A percentile compares a stretch with the other conserved stretches of the same genome.
These are phyloP conservation scores for Porites australiensis DNA, from an alignment of 64 coral and sea anemone genomes.

Conservation along the genomic window DNA sequence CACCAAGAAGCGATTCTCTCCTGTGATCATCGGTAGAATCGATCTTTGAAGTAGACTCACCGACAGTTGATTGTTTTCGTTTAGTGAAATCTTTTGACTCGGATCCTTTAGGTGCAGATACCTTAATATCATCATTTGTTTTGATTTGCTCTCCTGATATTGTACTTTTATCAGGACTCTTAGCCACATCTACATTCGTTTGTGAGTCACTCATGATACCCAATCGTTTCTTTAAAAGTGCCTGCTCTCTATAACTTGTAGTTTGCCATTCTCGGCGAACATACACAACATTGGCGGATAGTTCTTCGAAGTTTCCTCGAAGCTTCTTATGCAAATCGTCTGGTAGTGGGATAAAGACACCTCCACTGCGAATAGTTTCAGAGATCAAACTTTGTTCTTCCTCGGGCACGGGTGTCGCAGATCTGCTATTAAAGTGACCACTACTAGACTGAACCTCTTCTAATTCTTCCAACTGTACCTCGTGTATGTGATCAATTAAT, in stretches of 20 bases:
- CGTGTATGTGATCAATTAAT: slow-evolving; percentile 87
- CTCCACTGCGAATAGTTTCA: slow-evolving; percentile 70
- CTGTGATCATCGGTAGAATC: not conserved
- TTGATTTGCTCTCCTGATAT: slow-evolving; percentile 20
- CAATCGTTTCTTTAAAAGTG: slow-evolving; percentile 73
- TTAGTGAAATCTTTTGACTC: slow-evolving; percentile 52
- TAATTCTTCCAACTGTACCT: slow-evolving; percentile 73
- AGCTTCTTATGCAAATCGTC: slow-evolving; percentile 85
- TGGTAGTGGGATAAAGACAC: slow-evolving; percentile 83
- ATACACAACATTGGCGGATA: slow-evolving; percentile 77
- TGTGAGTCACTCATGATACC: slow-evolving; percentile 60
- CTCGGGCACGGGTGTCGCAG: not conserved
- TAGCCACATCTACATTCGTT: slow-evolving; percentile 1
- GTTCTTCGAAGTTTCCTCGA: slow-evolving; percentile 83
- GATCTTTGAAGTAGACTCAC: slow-evolving; percentile 2
- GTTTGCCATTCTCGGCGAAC: slow-evolving; percentile 97
- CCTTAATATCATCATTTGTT: slow-evolving; percentile 22
- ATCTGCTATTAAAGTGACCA: slow-evolving; percentile 41
- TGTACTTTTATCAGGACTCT: slow-evolving; percentile 42
- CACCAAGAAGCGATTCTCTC: not conserved
- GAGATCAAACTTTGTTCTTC: slow-evolving; percentile 72
- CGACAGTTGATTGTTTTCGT: slow-evolving; percentile 11
- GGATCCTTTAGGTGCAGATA: not conserved
- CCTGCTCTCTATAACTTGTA: slow-evolving; percentile 90
- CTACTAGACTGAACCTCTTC: slow-evolving; percentile 74